These are phyloP conservation scores for Cantharis flavilabris DNA, from an alignment of 2,888 invertebrate species.

Conservation along the genomic window DNA sequence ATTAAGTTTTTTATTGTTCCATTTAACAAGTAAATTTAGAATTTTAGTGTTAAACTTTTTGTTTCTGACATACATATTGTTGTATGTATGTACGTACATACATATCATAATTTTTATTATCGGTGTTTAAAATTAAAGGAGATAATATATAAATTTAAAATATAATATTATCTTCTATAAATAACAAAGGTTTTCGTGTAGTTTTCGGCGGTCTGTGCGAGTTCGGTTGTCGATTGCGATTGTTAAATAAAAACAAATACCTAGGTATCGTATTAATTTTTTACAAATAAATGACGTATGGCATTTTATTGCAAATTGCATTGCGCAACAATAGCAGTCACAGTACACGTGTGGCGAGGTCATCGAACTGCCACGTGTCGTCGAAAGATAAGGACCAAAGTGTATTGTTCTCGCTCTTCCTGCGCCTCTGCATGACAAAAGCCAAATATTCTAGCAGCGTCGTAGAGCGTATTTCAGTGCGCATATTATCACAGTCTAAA, in stretches of 20 bases:
- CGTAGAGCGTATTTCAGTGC: conserved; percentile 31
- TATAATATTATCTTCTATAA: not conserved
- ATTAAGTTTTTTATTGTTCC: not conserved
- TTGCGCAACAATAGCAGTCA: conserved; percentile 37
- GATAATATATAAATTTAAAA: not conserved
- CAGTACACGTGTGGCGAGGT: conserved; percentile 45
- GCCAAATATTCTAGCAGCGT: conserved; percentile 34
- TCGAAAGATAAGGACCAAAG: conserved; percentile 36
- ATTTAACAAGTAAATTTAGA: not conserved
- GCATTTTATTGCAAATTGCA: conserved; percentile 34
- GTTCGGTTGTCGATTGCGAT: not conserved
- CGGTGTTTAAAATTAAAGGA: not conserved
- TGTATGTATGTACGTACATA: too few relatives aligned
- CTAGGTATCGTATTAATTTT: not conserved
- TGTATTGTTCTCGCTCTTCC: conserved; percentile 26
- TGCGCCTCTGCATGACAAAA: conserved; percentile 34
- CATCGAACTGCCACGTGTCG: conserved; percentile 48
- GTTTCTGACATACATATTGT: not conserved
- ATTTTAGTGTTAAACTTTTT: not conserved
- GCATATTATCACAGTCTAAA: conserved; percentile 39
- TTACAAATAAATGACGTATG: not conserved
- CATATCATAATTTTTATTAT: not conserved
- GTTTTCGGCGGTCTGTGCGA: not conserved
- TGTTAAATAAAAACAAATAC: not conserved
- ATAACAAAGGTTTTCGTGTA: not conserved